These are phyloP conservation scores for Odontophorus gujanensis DNA, from an alignment of 2,113 vertebrate species.

Conservation along the genomic window DNA sequence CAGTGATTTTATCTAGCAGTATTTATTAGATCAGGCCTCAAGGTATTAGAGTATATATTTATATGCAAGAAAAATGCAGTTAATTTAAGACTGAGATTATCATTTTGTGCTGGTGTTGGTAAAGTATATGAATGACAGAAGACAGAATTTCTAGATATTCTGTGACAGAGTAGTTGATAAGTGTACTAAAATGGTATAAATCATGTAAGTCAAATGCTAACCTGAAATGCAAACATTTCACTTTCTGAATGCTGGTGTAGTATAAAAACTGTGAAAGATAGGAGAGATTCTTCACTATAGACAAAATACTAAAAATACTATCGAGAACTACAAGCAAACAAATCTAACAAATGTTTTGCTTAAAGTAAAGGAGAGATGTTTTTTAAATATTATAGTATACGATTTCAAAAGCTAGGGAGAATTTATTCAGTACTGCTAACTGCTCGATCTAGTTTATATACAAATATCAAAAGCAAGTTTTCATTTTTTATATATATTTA, in stretches of 20 bases:
- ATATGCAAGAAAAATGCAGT: not conserved
- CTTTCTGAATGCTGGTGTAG: not conserved
- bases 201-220: not conserved
- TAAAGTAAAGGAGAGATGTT: not conserved
- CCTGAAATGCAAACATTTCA: not conserved
- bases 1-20: not conserved
- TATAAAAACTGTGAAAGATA: not conserved
- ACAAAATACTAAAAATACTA: not conserved
- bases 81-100: not conserved
- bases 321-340: not conserved
- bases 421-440: not conserved
- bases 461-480: not conserved
- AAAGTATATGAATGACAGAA: not conserved
- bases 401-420: not conserved
- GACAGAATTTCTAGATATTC: not conserved
- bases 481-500: not conserved
- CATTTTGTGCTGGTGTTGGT: not conserved
- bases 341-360: not conserved
- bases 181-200: not conserved
- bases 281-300: not conserved
- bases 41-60: not conserved
- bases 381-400: slow-evolving; percentile 40
- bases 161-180: not conserved
- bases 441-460: slow-evolving; percentile 19
- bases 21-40: not conserved